Evolutionary conservation across 2,113 vertebrate genomes (phyloP).

Genomic region (Fulmarus glacialis): DNA sequence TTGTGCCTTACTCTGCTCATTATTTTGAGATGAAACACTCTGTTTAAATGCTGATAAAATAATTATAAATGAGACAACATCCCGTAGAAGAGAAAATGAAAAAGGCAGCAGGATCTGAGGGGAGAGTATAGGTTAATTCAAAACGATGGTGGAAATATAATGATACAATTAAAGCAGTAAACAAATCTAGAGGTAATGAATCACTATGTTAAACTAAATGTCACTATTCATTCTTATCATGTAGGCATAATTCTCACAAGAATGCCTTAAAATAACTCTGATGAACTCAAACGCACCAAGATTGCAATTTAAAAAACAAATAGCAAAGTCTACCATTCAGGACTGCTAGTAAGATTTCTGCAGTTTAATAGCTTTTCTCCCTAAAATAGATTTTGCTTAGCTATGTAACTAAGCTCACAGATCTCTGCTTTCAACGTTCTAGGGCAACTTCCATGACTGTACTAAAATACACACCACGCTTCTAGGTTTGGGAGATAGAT

Average conservation of each 20-base stretch:
- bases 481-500: background rate
- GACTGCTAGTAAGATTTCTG: conserved; percentile 12
- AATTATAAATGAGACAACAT: background rate
- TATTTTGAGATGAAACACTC: background rate
- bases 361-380: conserved; percentile 17
- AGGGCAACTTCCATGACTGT: background rate
- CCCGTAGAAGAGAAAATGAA: background rate
- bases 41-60: background rate
- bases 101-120: background rate
- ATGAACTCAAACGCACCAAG: background rate
- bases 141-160: background rate
- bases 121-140: conserved; percentile 5
- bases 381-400: conserved; percentile 3
- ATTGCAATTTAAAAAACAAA: background rate
- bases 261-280: background rate
- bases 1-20: background rate
- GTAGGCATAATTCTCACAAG: background rate
- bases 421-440: background rate
- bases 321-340: background rate
- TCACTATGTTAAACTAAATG: conserved; percentile 21
- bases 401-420: background rate
- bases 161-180: conserved; percentile 6
- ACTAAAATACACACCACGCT: background rate
- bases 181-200: conserved; percentile 35
- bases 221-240: background rate